These are phyloP conservation scores for Erebia epiphron DNA, from an alignment of 2,888 invertebrate genomes.

Conservation along the genomic window DNA sequence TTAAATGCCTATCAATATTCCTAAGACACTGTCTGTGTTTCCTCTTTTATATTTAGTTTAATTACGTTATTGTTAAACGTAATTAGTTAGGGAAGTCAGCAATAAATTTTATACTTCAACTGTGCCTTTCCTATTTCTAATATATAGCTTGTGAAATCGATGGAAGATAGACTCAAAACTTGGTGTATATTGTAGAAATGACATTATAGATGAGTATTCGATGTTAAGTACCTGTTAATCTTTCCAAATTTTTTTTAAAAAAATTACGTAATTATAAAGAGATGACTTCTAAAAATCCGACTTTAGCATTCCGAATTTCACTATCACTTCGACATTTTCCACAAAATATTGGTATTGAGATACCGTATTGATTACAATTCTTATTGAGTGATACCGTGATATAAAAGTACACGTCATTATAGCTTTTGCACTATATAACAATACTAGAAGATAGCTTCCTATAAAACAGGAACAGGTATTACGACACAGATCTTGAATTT, in stretches of 20 bases:
- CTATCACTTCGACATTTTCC: slow-evolving; percentile 17
- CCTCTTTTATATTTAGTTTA: slow-evolving; percentile 34
- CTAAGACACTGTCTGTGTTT: slow-evolving; percentile 28
- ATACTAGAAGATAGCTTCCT: background rate
- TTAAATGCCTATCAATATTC: slow-evolving; percentile 8
- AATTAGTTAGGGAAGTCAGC: slow-evolving; percentile 79
- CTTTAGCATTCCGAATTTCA: slow-evolving; percentile 27
- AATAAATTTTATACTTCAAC: slow-evolving; percentile 83
- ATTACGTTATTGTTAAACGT: slow-evolving; percentile 54
- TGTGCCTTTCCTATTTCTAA: slow-evolving; percentile 84
- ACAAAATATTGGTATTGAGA: background rate
- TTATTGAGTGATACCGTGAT: slow-evolving; percentile 2
- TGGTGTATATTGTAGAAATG: slow-evolving; percentile 72
- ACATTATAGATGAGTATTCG: slow-evolving; percentile 55
- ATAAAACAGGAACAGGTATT: too few species aligned
- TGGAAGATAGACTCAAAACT: slow-evolving; percentile 69
- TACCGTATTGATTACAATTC: background rate
- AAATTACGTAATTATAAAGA: slow-evolving; percentile 26
- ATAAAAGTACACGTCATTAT: slow-evolving; percentile 1
- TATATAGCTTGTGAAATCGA: slow-evolving; percentile 74
- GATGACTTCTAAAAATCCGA: slow-evolving; percentile 20
- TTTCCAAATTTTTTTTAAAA: slow-evolving; percentile 30
- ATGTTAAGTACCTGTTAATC: slow-evolving; percentile 50
- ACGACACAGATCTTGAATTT: too few species aligned
- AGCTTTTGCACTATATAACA: background rate